Evolutionary conservation across 37 sponge, comb jelly and placozoan genomes (phyloP).

Genomic region (Halisarca cf. caerulea): DNA sequence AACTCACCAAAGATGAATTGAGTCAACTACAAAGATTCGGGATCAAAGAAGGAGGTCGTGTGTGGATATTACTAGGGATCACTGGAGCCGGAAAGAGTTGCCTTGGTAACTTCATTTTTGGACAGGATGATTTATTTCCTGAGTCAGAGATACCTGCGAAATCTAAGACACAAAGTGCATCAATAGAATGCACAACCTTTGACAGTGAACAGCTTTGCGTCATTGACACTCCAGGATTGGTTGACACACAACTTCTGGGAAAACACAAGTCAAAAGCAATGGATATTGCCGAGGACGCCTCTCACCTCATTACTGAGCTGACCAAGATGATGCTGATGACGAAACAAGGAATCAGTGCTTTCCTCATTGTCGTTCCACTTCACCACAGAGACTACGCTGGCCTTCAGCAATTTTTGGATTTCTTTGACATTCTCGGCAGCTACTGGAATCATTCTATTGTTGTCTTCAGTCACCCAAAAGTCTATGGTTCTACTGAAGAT

Average conservation of each 20-base stretch:
- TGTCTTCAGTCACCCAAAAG: neutral
- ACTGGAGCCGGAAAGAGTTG: neutral
- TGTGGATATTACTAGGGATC: neutral
- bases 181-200: too few relatives aligned
- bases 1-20: too few relatives aligned
- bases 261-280: too few relatives aligned
- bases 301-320: neutral
- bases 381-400: neutral
- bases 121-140: neutral
- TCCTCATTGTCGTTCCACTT: neutral
- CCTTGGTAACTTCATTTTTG: neutral
- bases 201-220: too few relatives aligned
- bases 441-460: neutral
- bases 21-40: too few relatives aligned
- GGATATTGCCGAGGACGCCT: neutral
- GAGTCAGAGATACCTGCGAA: too few relatives aligned
- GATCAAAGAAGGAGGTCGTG: neutral
- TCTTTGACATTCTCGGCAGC: neutral
- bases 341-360: neutral
- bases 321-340: constrained; percentile 5
- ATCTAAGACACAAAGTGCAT: too few relatives aligned
- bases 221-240: constrained; percentile 7
- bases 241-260: neutral
- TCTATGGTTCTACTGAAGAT: neutral
- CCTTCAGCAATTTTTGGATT: neutral